These are phyloP conservation scores for Melanotaenia nigrans DNA, from an alignment of 2,797 vertebrate species.

Conservation along the genomic window DNA sequence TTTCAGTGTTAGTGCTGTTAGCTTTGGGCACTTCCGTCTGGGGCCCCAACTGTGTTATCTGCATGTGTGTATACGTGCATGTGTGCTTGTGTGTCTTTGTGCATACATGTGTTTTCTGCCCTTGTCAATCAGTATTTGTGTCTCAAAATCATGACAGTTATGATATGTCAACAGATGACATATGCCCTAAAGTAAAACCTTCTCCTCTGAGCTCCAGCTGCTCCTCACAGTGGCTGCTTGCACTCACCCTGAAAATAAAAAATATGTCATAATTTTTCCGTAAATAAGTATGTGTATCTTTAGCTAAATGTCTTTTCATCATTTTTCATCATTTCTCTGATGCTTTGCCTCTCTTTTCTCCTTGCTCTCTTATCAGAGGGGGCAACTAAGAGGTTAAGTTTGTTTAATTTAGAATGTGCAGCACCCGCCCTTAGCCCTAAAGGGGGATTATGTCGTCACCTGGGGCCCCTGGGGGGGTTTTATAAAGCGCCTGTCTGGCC, in stretches of 20 bases:
- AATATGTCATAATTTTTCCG: neutral
- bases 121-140: conserved; percentile 58
- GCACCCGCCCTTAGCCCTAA: conserved; percentile 59
- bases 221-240: conserved; percentile 2
- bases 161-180: conserved; percentile 64
- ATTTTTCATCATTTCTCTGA: conserved; percentile 15
- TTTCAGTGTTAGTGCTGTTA: conserved; percentile 75
- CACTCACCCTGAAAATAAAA: neutral
- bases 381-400: conserved; percentile 70
- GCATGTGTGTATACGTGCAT: conserved; percentile 39
- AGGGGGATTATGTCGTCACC: conserved; percentile 83
- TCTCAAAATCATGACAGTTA: conserved; percentile 57
- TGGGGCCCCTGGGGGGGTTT: conserved; percentile 77
- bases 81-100: conserved; percentile 37
- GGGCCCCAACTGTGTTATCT: conserved; percentile 77
- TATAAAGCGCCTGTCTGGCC: conserved; percentile 84
- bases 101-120: conserved; percentile 42
- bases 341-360: conserved; percentile 27
- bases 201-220: conserved; percentile 28
- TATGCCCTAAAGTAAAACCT: conserved; percentile 36
- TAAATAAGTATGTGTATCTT: neutral
- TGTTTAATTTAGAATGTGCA: conserved; percentile 78
- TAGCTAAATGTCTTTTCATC: neutral
- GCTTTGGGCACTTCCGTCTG: conserved; percentile 75
- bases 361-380: conserved; percentile 45